Base-by-base conservation (phyloP, 2,113 vertebrate genomes). In the Ophthalmolycus amberensis region DNA sequence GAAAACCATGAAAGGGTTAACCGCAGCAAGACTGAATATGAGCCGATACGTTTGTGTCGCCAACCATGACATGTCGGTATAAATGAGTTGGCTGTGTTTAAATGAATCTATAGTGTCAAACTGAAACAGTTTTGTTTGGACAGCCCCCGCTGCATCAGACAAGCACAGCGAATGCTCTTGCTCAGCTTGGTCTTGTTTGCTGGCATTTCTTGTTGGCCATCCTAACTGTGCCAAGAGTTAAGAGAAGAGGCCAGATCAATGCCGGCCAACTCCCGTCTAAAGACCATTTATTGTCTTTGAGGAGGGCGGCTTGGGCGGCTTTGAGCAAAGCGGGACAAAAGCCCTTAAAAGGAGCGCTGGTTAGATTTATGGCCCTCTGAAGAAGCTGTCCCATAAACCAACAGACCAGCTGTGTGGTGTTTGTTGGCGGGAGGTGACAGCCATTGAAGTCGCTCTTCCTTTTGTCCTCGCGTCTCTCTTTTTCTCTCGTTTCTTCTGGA, bases 401-500 rank as follows among this genome's bases (percentile, higher is more conserved):
- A 77, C 85, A 91, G 85, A 89, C 88, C 93, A 91, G 94, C 92
- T 94, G 93, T 86, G 84, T 87, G 77, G 44, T 84, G 92, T 88
- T 92, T 86, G 89, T 80, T 87, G 84, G 85, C 80, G 71, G 75
- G 85, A 83, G 83, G 82, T 80, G 88, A 90, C 69, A 48, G 15
- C 84, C 85, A 86, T 82, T 92, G 87, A 91, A 86, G 84, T 80
- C 37, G 11, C 37, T 83, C 81, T 82, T 52, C 64, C 90, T 91
- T 92, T 91, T 91, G 85, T 91, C 81, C 65, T 58, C 52, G 16
- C 46, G 20, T 29, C 27, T 54, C 71, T 79, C 52, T 50, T 4
- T 75, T 81, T 67, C 64, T 67, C 75, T 71, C 52, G 69, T 75
- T 70, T 86, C 84, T 80, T 50, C 82, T 79, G 44, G 27, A 62